A percentile compares a stretch with the other conserved stretches of the same genome.
These are phyloP conservation scores for Coregonus ussuriensis DNA, from an alignment of 2,797 vertebrate species.

Conservation along the genomic window DNA sequence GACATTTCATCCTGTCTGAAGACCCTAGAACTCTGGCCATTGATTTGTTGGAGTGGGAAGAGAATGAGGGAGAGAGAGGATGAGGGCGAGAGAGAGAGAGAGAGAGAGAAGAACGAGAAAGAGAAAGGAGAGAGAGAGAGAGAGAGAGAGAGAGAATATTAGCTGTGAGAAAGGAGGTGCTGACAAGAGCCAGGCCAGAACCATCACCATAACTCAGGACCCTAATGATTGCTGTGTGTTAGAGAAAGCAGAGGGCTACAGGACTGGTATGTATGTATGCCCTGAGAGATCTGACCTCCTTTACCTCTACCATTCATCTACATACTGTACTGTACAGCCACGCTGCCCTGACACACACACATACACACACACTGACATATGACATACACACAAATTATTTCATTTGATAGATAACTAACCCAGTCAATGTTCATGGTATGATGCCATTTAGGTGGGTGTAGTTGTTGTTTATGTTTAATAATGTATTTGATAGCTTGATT, in stretches of 20 bases:
- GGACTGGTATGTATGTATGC: too few relatives aligned
- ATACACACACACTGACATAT: background rate
- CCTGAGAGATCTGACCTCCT: slow-evolving; percentile 19
- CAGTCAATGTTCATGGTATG: too few relatives aligned
- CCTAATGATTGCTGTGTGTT: slow-evolving; percentile 57
- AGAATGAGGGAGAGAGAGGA: background rate
- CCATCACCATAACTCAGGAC: slow-evolving; percentile 67
- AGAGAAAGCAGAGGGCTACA: slow-evolving; percentile 46
- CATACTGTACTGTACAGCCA: background rate
- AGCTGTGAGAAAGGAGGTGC: slow-evolving; percentile 44
- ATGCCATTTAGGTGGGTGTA: too few relatives aligned
- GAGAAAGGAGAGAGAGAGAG: background rate
- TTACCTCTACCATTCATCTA: slow-evolving; percentile 38
- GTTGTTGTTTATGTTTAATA: too few relatives aligned
- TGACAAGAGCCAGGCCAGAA: slow-evolving; percentile 67
- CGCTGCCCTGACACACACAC: background rate
- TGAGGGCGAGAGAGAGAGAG: background rate
- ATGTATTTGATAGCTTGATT: too few relatives aligned
- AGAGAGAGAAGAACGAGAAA: background rate
- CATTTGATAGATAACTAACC: background rate
- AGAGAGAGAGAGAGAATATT: background rate
- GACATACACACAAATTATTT: background rate
- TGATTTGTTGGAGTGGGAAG: slow-evolving; percentile 56
- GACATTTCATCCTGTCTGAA: background rate
- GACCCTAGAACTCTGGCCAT: slow-evolving; percentile 15